A percentile compares a stretch with the other conserved stretches of the same genome.
Conservation (phyloP, 2,888 invertebrate genomes). For the Lordiphosa fenestrarum region DNA sequence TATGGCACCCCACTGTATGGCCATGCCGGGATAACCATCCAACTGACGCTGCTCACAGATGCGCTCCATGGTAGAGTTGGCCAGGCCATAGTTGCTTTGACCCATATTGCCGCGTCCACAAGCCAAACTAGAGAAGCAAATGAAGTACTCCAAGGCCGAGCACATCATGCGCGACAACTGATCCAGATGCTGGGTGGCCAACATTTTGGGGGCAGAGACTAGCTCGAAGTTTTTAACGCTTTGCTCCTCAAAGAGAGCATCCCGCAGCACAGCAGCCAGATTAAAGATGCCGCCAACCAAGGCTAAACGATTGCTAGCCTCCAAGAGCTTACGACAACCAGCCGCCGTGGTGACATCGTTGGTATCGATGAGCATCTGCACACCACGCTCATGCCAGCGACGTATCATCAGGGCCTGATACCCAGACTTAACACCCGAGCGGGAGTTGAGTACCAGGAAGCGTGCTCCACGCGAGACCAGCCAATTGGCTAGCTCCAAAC, state of each 20-base stretch:
- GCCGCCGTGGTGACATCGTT: slow-evolving; percentile 83
- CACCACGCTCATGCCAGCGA: slow-evolving; percentile 84
- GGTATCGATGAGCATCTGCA: slow-evolving; percentile 84
- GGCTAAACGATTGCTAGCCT: slow-evolving; percentile 84
- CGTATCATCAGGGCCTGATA: slow-evolving; percentile 94
- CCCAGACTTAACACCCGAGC: slow-evolving; percentile 93
- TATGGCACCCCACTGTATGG: slow-evolving; percentile 99
- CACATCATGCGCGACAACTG: slow-evolving; percentile 87
- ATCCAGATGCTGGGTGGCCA: slow-evolving; percentile 91
- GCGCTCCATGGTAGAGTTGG: slow-evolving; percentile 98
- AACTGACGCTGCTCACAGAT: slow-evolving; percentile 92
- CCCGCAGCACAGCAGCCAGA: slow-evolving; percentile 94
- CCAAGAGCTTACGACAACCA: slow-evolving; percentile 85
- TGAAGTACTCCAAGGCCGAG: slow-evolving; percentile 93
- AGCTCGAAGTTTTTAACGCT: slow-evolving; percentile 88
- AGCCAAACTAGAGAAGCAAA: slow-evolving; percentile 97
- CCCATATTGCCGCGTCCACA: slow-evolving; percentile 98
- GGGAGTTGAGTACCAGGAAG: slow-evolving; percentile 92
- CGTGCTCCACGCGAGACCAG: slow-evolving; percentile 92
- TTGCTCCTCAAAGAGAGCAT: slow-evolving; percentile 93
- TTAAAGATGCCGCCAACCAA: slow-evolving; percentile 95
- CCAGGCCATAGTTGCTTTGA: slow-evolving; percentile 97
- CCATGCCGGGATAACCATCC: slow-evolving; percentile 91
- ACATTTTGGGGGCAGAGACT: slow-evolving; percentile 92
- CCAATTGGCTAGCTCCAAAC: slow-evolving; percentile 96